Percentiles rank a stretch among this genome's conserved stretches.
Evolutionary conservation across 1,140 invertebrate species (phyloP).

Genomic region (Phortica variegata): DNA sequence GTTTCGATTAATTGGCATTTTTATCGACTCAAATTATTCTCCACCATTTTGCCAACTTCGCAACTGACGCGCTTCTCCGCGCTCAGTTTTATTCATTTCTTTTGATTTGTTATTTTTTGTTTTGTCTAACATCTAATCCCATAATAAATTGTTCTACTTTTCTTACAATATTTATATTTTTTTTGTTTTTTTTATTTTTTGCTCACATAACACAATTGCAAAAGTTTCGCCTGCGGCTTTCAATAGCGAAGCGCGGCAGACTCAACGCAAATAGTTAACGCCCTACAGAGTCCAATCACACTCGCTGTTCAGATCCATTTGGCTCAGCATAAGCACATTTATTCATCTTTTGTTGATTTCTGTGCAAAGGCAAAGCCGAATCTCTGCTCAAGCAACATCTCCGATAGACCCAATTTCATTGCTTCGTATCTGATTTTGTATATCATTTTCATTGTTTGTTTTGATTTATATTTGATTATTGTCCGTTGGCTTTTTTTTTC

Average conservation of each 20-base stretch:
- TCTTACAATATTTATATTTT: background rate
- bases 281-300: constrained; percentile 17
- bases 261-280: constrained; percentile 29
- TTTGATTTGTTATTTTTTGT: no score
- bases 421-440: constrained; percentile 17
- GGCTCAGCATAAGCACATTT: no score
- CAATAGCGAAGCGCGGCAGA: constrained; percentile 15
- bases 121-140: no score
- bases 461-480: constrained; percentile 43
- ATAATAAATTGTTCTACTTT: no score
- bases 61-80: no score
- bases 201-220: background rate
- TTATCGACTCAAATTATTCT: constrained; percentile 50
- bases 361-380: constrained; percentile 19
- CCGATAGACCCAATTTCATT: constrained; percentile 25
- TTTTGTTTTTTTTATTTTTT: background rate
- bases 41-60: constrained; percentile 3
- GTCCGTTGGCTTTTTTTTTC: constrained; percentile 9
- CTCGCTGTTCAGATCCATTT: constrained; percentile 6
- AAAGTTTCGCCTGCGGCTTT: constrained; percentile 3
- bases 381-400: no score
- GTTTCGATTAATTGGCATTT: constrained; percentile 54
- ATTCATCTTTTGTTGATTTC: constrained; percentile 35
- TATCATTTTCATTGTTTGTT: constrained; percentile 49
- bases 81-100: no score